These are phyloP conservation scores for Gila robusta DNA, from an alignment of 2,797 vertebrate species.

Conservation along the genomic window DNA sequence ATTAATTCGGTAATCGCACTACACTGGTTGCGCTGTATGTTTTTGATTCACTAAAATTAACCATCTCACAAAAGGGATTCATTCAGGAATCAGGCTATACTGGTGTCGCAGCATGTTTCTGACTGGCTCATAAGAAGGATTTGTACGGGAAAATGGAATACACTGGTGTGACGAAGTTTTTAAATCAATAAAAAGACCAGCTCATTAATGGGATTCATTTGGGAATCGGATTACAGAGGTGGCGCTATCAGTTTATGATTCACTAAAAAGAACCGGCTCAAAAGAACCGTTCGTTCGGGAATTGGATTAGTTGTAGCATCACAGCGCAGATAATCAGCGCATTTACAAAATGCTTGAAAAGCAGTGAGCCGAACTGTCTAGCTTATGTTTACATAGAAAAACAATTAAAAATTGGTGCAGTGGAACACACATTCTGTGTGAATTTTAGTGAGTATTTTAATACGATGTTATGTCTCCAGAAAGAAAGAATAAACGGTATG, in stretches of 20 bases:
- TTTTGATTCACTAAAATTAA: neutral
- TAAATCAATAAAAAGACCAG: neutral
- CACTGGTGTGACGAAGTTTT: neutral
- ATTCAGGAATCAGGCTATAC: neutral
- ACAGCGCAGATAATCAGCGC: neutral
- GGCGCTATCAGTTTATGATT: neutral
- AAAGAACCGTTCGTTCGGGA: neutral
- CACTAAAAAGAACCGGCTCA: neutral
- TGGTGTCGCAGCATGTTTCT: neutral
- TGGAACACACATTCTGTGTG: neutral
- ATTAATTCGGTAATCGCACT: neutral
- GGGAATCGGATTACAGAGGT: neutral
- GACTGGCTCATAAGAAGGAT: neutral
- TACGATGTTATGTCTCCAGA: neutral
- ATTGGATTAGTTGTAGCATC: neutral
- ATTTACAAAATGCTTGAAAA: neutral
- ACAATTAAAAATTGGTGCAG: neutral
- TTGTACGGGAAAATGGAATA: neutral
- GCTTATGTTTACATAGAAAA: neutral
- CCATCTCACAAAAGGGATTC: neutral
- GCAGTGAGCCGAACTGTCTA: neutral
- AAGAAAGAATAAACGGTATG: neutral
- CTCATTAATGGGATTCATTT: neutral
- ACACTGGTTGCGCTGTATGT: neutral
- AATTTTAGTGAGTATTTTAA: neutral